These are phyloP conservation scores for Drosophila subobscura DNA, from an alignment of 1,140 invertebrate genomes.

Conservation along the genomic window DNA sequence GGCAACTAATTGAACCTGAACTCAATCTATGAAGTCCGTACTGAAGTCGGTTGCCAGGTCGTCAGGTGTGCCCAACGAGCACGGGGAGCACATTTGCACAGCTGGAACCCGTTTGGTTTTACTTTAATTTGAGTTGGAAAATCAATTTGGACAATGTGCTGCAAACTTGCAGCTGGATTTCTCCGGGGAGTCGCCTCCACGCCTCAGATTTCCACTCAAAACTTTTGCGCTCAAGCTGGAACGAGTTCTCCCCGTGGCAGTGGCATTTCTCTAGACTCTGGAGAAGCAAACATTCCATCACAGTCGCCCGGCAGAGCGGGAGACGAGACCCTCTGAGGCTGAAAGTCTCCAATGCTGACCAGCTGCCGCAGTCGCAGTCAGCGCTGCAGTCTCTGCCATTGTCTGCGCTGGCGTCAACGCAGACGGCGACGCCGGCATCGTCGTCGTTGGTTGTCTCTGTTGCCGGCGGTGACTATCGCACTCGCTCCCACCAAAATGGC, in stretches of 20 bases:
- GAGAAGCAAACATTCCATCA: slow-evolving; percentile 60
- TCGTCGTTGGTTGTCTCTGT: slow-evolving; percentile 1
- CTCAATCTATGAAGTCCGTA: slow-evolving; percentile 14
- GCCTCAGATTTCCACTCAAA: slow-evolving; percentile 51
- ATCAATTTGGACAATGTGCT: slow-evolving; percentile 56
- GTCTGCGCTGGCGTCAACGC: slow-evolving; percentile 2
- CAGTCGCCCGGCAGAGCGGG: slow-evolving; percentile 33
- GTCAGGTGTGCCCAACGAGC: slow-evolving; percentile 61
- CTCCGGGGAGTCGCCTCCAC: not conserved
- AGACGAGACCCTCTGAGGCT: slow-evolving; percentile 6
- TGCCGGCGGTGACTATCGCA: slow-evolving; percentile 35
- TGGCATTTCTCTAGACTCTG: slow-evolving; percentile 56
- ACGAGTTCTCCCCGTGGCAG: slow-evolving; percentile 34
- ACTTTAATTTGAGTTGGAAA: slow-evolving; percentile 61
- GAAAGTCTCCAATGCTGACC: slow-evolving; percentile 74
- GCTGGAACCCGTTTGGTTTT: slow-evolving; percentile 46
- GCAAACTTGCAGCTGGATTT: slow-evolving; percentile 25
- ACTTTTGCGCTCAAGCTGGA: slow-evolving; percentile 48
- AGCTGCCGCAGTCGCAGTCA: slow-evolving; percentile 15
- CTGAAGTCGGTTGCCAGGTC: slow-evolving; percentile 44
- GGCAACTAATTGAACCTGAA: slow-evolving; percentile 47
- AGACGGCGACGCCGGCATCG: slow-evolving; percentile 17
- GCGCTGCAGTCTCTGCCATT: slow-evolving; percentile 32
- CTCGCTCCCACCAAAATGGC: slow-evolving; percentile 78
- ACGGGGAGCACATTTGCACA: slow-evolving; percentile 25